Base-by-base conservation (phyloP, 2,797 vertebrate species). In the Phoxinus dragarum region DNA sequence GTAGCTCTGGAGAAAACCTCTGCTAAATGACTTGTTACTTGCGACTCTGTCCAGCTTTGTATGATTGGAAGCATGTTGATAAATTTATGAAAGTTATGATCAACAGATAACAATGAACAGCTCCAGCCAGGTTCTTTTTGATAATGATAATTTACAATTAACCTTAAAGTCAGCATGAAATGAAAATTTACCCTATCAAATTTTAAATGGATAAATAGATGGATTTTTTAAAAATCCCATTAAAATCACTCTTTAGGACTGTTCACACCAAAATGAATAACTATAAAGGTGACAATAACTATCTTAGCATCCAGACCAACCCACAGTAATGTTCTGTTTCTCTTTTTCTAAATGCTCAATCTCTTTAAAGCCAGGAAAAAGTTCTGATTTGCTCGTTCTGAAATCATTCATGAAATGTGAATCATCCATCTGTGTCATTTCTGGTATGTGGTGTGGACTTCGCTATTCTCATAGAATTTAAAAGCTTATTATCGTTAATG, bases 1-100 rank as follows among this genome's bases (percentile, higher is more conserved):
- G 61, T 44, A 47, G 77, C 77, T 80, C 64, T 80, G 40, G 42
- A 21, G 10, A 34, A 80, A 78, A 61, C 23, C 38, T 27, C 8
- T 9, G 75, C 36, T 61, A 77, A 61, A 61, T 61, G 8, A 42
- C 36, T 59, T 59, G 6, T 40, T 71, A 73, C 31, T 5, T 77
- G 74, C 7, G 38, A 27, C 14, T 42, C 23, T 61, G 21, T 56
- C 38, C 23, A 61, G 75, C 23, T 42, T 38, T 61, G 36, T 52
- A 23, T 34, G 68, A 42, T 12, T 72, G 9, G 11, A 61, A 78
- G 36, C 8, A 5, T 78, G 23, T 42, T 27, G 75, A n/a, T 42
- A 78, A 61, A 23, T n/a, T 9, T 27, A 34, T 21, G 17, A 47
- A 80, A 44, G 61, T 23, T 34, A 16, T 27, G 31, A 54, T 38